Conservation (phyloP, 2,888 invertebrate genomes). For the Drosophila longiperda region DNA sequence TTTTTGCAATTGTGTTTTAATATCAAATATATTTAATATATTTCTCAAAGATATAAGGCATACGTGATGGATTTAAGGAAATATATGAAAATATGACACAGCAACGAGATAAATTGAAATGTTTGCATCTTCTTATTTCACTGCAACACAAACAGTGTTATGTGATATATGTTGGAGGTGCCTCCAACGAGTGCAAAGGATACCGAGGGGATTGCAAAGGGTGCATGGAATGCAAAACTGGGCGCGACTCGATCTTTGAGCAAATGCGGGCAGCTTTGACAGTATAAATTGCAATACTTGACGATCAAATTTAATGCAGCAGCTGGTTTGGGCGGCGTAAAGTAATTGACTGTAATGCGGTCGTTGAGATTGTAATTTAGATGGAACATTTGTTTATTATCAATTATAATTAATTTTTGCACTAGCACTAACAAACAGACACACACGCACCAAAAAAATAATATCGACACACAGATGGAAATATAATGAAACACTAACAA, state of each 20-base stretch:
- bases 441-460: slow-evolving; percentile 13
- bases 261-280: slow-evolving; percentile 24
- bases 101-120: slow-evolving; percentile 2
- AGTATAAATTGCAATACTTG: slow-evolving; percentile 26
- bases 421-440: background rate
- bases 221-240: background rate
- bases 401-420: slow-evolving; percentile 16
- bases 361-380: slow-evolving; percentile 50
- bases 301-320: slow-evolving; percentile 28
- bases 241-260: slow-evolving; percentile 16
- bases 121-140: background rate
- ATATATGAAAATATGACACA: background rate
- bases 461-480: background rate
- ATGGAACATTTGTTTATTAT: slow-evolving; percentile 32
- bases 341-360: slow-evolving; percentile 46
- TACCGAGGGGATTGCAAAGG: slow-evolving; percentile 7
- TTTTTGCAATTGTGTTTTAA: slow-evolving; percentile 5
- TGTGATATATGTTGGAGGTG: background rate
- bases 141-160: background rate
- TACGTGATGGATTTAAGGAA: slow-evolving; percentile 20
- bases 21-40: slow-evolving; percentile 2
- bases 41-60: slow-evolving; percentile 19
- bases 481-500: slow-evolving; percentile 28
- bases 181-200: background rate
- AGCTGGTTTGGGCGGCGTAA: slow-evolving; percentile 6